Base-by-base conservation (phyloP, 2,888 invertebrate species). In the Euzophera pinguis region DNA sequence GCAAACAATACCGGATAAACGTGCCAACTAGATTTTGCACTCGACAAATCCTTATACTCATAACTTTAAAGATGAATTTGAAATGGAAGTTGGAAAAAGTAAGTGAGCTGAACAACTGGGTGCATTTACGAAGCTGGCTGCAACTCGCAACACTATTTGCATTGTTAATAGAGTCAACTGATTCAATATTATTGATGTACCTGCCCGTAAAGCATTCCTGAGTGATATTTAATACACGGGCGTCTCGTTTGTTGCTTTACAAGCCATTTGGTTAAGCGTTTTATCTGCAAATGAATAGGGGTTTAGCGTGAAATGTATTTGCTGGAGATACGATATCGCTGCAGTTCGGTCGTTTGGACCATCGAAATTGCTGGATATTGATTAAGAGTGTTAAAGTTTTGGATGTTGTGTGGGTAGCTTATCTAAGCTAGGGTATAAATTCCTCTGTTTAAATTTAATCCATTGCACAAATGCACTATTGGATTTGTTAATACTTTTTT, bases 81-180 rank as follows among this genome's bases (percentile, higher is more conserved):
- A 34, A 13, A 14, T 10, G 29, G 51, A 7, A 0, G 7, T 10
- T 4, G 10, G 39, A 47, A 50, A 0, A 17, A 9, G 27, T 52
- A 58, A 48, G 42, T 59, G 67, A 63, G 69, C 64, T 60, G 42
- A 50, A 62, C 65, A 69, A 71, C 67, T 71, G 67, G 61, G 72
- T 79, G 81, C 83, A 83, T 81, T 81, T 76, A 75, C 78, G 75
- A 69, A 75, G 78, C 75, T 75, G 69, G 78, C 76, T 75, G 68
- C 69, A 73, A 69, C 63, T 75, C 71, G 74, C 69, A 73, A 71
- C 74, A 75, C 67, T 80, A 83, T 83, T 82, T 83, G 81, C 84
- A 83, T 81, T 81, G 84, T 82, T 84, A 84, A 84, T 84, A 81
- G 71, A 81, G 75, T 78, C 73, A 73, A 79, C 80, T 78, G 80